Evolutionary conservation across 2,113 vertebrate genomes (phyloP).

Genomic region (Trichomycterus rosablanca): DNA sequence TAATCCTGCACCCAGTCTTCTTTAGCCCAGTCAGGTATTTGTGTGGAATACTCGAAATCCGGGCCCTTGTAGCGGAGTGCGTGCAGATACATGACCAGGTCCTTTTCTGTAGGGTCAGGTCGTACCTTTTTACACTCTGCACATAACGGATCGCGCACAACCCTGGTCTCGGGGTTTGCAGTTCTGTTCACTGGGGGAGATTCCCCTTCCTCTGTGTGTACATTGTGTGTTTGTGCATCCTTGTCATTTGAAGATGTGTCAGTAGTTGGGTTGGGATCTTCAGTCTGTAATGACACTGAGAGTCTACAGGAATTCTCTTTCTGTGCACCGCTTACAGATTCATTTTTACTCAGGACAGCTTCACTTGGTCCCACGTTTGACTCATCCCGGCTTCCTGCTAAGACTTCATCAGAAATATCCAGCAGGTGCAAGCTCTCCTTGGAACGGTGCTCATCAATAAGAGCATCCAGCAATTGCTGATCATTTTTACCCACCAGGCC

Average conservation of each 20-base stretch:
- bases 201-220: too few species aligned
- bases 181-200: constrained; percentile 3
- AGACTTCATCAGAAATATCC: constrained; percentile 56
- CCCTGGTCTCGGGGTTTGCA: not conserved
- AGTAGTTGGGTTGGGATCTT: not conserved
- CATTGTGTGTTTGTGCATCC: not conserved
- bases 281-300: not conserved
- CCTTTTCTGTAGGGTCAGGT: constrained; percentile 80
- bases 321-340: not conserved
- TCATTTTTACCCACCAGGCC: constrained; percentile 77
- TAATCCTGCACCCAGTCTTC: constrained; percentile 79
- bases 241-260: constrained; percentile 2
- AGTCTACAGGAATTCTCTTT: not conserved
- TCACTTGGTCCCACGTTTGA: not conserved
- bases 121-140: constrained; percentile 76
- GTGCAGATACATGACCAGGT: constrained; percentile 93
- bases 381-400: constrained; percentile 16
- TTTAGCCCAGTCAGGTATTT: constrained; percentile 83
- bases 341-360: not conserved
- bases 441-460: constrained; percentile 79
- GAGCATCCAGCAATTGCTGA: constrained; percentile 78
- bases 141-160: constrained; percentile 74
- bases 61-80: constrained; percentile 89
- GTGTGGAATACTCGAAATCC: constrained; percentile 84
- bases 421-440: constrained; percentile 79